A percentile compares a stretch with the other conserved stretches of the same genome.
These are phyloP conservation scores for Lissocephala sabroskyi DNA, from an alignment of 2,888 invertebrate genomes.

Conservation along the genomic window DNA sequence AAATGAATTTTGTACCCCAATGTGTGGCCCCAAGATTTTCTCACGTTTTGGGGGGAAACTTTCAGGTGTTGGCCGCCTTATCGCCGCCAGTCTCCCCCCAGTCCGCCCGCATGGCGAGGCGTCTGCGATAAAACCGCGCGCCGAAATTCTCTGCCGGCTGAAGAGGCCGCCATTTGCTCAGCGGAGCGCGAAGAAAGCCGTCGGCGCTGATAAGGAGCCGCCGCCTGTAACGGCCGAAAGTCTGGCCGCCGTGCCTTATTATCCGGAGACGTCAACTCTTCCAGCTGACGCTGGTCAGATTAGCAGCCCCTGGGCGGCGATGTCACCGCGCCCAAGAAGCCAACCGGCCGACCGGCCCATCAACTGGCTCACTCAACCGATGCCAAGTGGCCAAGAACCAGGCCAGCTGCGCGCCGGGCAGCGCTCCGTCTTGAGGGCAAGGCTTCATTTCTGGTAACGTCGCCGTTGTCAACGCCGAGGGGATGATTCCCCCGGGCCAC, in stretches of 20 bases:
- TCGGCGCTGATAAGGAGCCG: constrained; percentile 21
- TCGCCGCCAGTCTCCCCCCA: too few relatives aligned
- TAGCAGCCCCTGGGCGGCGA: constrained; percentile 3
- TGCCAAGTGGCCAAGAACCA: constrained; percentile 24
- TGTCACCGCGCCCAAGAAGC: too few relatives aligned
- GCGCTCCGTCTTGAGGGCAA: too few relatives aligned
- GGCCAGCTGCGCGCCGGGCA: too few relatives aligned
- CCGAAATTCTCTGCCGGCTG: too few relatives aligned
- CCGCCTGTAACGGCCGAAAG: not conserved
- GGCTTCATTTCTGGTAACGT: constrained; percentile 23
- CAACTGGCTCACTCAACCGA: constrained; percentile 52
- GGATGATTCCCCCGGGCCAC: constrained; percentile 6
- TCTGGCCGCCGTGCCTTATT: constrained; percentile 7
- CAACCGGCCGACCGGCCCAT: too few relatives aligned
- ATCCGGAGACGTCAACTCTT: constrained; percentile 22
- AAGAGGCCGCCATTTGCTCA: constrained; percentile 60
- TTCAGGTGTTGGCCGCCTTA: too few relatives aligned
- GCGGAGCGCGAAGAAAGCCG: constrained; percentile 55
- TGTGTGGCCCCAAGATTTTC: too few relatives aligned
- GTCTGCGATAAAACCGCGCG: too few relatives aligned
- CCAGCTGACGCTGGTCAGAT: constrained; percentile 50
- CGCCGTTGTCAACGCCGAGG: constrained; percentile 25
- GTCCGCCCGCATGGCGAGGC: too few relatives aligned
- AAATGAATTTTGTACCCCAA: too few relatives aligned
- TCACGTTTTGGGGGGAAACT: too few relatives aligned